Conservation (phyloP, 2,888 invertebrate species). For the Trissoscelio sp. region DNA sequence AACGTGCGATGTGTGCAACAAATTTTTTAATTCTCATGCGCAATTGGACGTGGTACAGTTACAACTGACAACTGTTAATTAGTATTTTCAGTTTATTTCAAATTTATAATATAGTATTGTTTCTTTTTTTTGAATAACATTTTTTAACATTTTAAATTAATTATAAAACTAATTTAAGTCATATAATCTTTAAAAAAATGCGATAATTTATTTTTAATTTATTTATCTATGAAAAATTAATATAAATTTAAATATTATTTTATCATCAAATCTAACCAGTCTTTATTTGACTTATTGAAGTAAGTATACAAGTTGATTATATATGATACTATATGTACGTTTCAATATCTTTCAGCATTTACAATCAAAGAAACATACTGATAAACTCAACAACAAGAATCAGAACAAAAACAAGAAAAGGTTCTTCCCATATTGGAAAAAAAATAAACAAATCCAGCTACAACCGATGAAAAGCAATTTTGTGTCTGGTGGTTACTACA, state of each 20-base stretch:
- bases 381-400: slow-evolving; percentile 78
- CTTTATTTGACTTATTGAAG: too few relatives aligned
- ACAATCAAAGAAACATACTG: slow-evolving; percentile 80
- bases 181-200: too few relatives aligned
- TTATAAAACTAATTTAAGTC: too few relatives aligned
- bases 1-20: slow-evolving; percentile 80
- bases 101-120: too few relatives aligned
- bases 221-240: too few relatives aligned
- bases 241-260: too few relatives aligned
- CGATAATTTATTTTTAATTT: too few relatives aligned
- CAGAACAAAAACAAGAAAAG: slow-evolving; percentile 75
- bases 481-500: slow-evolving; percentile 76
- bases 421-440: slow-evolving; percentile 77
- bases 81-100: background rate
- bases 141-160: too few relatives aligned
- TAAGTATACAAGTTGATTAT: background rate
- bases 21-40: slow-evolving; percentile 80
- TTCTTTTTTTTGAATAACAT: too few relatives aligned
- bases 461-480: slow-evolving; percentile 76
- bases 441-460: slow-evolving; percentile 70
- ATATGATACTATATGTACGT: slow-evolving; percentile 1
- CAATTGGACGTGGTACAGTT: slow-evolving; percentile 80
- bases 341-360: slow-evolving; percentile 69
- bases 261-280: too few relatives aligned
- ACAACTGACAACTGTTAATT: background rate